These are phyloP conservation scores for Neodiprion fabricii DNA, from an alignment of 1,140 invertebrate species.

Conservation along the genomic window DNA sequence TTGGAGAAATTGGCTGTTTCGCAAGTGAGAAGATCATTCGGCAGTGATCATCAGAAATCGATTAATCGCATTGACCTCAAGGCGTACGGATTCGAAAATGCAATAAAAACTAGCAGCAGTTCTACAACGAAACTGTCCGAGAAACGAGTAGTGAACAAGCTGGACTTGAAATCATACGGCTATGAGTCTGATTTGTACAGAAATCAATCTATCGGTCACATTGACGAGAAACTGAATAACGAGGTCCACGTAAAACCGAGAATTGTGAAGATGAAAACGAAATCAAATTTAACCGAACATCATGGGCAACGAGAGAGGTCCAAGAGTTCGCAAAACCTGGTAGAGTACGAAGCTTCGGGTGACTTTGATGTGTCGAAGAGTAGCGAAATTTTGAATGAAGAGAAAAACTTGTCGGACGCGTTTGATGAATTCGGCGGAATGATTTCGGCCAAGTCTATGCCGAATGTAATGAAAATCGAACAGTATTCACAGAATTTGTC, in stretches of 20 bases:
- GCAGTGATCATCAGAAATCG: slow-evolving; percentile 33
- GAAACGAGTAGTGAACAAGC: slow-evolving; percentile 45
- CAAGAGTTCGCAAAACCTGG: background rate
- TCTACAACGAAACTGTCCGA: slow-evolving; percentile 19
- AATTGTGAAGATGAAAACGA: slow-evolving; percentile 33
- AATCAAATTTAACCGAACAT: slow-evolving; percentile 34
- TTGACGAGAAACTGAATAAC: slow-evolving; percentile 32
- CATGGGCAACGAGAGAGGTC: slow-evolving; percentile 30
- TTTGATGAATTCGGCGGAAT: slow-evolving; percentile 31
- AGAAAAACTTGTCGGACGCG: slow-evolving; percentile 11
- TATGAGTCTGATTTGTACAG: slow-evolving; percentile 47
- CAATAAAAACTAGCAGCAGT: slow-evolving; percentile 29
- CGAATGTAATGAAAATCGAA: slow-evolving; percentile 42
- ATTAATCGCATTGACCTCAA: slow-evolving; percentile 49
- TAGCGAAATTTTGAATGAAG: slow-evolving; percentile 26
- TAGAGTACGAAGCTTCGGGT: slow-evolving; percentile 11
- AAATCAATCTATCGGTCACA: slow-evolving; percentile 46
- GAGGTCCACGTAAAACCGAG: slow-evolving; percentile 27
- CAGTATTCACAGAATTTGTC: slow-evolving; percentile 14
- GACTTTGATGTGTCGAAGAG: slow-evolving; percentile 30
- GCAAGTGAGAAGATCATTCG: slow-evolving; percentile 26
- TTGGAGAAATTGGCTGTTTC: slow-evolving; percentile 20
- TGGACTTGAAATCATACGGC: slow-evolving; percentile 48
- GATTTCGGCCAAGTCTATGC: slow-evolving; percentile 51
- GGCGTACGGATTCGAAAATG: slow-evolving; percentile 51